Evolutionary conservation across 1,140 invertebrate species (phyloP), one percentile per base, ranked within the genome.

Genomic region (Heliothis subflexa): DNA sequence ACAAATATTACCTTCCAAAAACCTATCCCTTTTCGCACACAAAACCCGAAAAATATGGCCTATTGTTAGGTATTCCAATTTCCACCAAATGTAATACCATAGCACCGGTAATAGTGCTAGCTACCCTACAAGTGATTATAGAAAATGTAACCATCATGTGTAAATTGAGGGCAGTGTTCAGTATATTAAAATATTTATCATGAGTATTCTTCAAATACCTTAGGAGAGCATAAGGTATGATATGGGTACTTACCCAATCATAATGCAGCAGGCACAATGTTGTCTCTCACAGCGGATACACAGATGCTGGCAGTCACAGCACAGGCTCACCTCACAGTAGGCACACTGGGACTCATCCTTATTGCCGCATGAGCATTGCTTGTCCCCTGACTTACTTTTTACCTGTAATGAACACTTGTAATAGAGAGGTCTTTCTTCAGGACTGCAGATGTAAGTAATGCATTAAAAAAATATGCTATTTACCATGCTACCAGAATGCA

Each of bases 321-420:
- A 93, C 25, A 92, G 82, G 0, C 40, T 14, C 28, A 54, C 78
- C 52, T 92, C 92, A 76, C 92, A 93, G 79, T 92, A 91, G 0
- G 82, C 78, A 62, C 92, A 93, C 10, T 61, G 18, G n/a, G 25
- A 49, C 12, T 88, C 86, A 10, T 62, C n/a, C 1, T 10, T n/a
- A 14, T 33, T 59, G 1, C 87, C 86, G 79, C 91, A 93, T 5
- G 12, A 10, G 68, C 91, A 93, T n/a, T 78, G 64, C 1, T 81
- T 64, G 28, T 18, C 16, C 18, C 5, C 9, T 13, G 25, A 64
- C 16, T 78, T 81, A 13, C 77, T 70, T 40, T 68, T 28, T 12
- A 78, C 40, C 87, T 90, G 49, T 14, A 76, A 62, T 45, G 21
- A 18, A 55, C 18, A 49, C 57, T 18, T 7, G 0, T 12, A 10